Conservation (phyloP, 2,113 vertebrate genomes). For the Heterochromis multidens region DNA sequence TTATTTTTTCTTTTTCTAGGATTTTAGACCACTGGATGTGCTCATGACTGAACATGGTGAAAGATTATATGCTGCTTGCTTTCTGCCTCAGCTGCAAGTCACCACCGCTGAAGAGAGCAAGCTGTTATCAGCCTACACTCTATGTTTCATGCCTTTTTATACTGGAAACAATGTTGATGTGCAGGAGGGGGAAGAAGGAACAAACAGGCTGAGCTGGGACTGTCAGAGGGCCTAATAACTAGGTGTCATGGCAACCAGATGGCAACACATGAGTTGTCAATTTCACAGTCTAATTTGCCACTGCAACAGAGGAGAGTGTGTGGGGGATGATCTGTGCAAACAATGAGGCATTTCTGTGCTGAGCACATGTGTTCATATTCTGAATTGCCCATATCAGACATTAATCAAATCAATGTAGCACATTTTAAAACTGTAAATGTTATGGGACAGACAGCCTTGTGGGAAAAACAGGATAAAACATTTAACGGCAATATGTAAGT, state of each 20-base stretch:
- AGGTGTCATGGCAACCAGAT: conserved; percentile 73
- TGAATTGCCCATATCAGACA: not conserved
- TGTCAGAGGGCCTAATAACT: conserved; percentile 55
- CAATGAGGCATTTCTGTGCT: conserved; percentile 20
- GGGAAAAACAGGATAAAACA: not conserved
- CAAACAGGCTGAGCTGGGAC: conserved; percentile 25
- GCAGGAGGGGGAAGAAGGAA: conserved; percentile 5
- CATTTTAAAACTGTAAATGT: not conserved
- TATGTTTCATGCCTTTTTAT: conserved; percentile 14
- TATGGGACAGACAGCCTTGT: not conserved
- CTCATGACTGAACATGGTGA: not conserved
- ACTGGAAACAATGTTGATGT: conserved; percentile 28
- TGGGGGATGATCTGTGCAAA: conserved; percentile 18
- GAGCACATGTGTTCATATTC: not conserved
- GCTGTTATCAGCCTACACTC: conserved; percentile 13
- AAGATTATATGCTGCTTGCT: not conserved
- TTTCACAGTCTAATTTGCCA: conserved; percentile 77
- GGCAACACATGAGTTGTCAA: conserved; percentile 68
- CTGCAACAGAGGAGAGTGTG: conserved; percentile 45
- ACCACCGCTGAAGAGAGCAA: not conserved
- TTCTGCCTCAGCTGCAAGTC: conserved; percentile 7
- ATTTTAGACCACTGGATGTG: not conserved
- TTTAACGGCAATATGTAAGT: not conserved
- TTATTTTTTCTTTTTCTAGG: not conserved
- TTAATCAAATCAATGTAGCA: not conserved